Evolutionary conservation across 1,140 invertebrate genomes (phyloP).

Genomic region (Bombus pyrosoma): DNA sequence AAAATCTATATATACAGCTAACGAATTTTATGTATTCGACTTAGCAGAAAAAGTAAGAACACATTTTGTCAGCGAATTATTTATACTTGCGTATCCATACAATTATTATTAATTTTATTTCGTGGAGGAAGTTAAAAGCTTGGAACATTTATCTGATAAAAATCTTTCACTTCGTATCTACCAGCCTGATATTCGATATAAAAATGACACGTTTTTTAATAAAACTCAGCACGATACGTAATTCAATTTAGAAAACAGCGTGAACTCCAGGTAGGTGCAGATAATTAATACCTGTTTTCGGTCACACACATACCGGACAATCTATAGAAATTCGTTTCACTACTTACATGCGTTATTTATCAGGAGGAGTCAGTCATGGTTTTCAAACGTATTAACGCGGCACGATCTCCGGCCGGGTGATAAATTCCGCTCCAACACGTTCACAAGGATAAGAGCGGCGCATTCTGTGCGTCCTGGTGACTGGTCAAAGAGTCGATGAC

Average conservation of each 20-base stretch:
- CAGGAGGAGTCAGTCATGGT: background rate
- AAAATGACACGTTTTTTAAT: background rate
- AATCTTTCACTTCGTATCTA: no score
- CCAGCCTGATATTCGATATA: no score
- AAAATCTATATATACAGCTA: no score
- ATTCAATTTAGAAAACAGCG: background rate
- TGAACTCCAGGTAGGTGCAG: background rate
- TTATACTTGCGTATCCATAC: no score
- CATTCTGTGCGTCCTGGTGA: background rate
- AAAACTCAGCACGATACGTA: background rate
- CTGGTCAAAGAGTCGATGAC: background rate
- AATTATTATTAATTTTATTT: no score
- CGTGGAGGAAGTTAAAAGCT: rapidly evolving
- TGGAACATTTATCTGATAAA: no score
- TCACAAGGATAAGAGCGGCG: no score
- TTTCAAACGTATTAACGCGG: background rate
- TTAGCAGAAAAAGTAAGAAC: no score
- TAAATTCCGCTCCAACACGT: slow-evolving; percentile 10
- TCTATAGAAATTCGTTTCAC: background rate
- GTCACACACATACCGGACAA: background rate
- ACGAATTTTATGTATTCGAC: no score
- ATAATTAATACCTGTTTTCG: background rate
- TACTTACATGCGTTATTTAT: background rate
- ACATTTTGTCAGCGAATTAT: no score
- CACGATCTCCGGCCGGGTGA: background rate